Base-by-base conservation (phyloP, 2,888 invertebrate genomes). In the Eupithecia inturbata region DNA sequence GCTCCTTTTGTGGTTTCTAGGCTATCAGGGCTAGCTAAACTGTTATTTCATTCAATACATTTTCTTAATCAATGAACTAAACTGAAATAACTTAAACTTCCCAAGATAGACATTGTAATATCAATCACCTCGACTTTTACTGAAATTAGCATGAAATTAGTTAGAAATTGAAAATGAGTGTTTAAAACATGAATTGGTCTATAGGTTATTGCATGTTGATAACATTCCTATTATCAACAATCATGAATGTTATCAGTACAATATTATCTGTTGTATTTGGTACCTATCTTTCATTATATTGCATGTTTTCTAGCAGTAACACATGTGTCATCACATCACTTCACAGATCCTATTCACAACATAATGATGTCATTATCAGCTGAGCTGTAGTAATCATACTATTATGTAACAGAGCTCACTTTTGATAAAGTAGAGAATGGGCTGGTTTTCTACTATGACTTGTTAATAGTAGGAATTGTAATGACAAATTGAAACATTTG, bases 341-440 rank as follows among this genome's bases (percentile, higher is more conserved):
- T 22, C 22, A 53, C 67, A 68, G 10, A 33, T 39, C n/a, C 31
- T 53, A 41, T 36, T 64, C 70, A 62, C 68, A 45, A 71, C 68
- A 62, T 67, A 72, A 75, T 72, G 63, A 67, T 69, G 39, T 67
- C 62, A 69, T 66, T 45, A 71, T 66, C 39, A 57, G 49, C 53
- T 16, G 14, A 14, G 7, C 39, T 45, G 26, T 26, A 68, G 22
- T 68, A 64, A 71, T 71, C 68, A 60, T 68, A 45, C 68, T 31
- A 69, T 68, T 68, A 33, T 57, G 63, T 63, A 57, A 63, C 67
- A 28, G 67, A 57, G 14, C 16, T 36, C 22, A 6, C 22, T 5
- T 26, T 16, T 45, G 22, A 68, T 64, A 64, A 5, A 49, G 67
- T 31, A 33, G 60, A 67, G 57, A 41, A 62, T 45, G 31, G 60